Conservation (phyloP, 2,797 vertebrate genomes). For the Neopelma chrysocephalum region DNA sequence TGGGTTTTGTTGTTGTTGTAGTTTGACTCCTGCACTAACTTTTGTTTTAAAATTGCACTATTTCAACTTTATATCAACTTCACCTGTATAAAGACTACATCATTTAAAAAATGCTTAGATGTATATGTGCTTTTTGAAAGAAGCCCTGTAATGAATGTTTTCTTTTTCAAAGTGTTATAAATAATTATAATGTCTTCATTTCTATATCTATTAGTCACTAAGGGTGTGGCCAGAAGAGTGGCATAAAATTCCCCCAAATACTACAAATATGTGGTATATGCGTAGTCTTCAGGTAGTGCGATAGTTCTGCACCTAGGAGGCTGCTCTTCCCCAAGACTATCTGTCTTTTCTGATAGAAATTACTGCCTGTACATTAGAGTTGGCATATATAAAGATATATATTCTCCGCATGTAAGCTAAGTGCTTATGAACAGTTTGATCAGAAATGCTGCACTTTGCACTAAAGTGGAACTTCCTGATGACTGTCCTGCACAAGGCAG, state of each 20-base stretch:
- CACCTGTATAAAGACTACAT: neutral
- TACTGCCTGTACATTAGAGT: neutral
- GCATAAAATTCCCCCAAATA: neutral
- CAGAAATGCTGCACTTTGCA: neutral
- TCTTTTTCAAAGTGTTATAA: constrained; percentile 36
- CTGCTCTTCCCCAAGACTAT: neutral
- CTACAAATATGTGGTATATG: neutral
- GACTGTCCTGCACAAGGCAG: neutral
- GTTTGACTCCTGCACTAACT: constrained; percentile 63
- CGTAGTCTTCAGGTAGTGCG: neutral
- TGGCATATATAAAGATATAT: neutral
- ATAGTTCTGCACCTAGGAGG: neutral
- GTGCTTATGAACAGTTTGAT: neutral
- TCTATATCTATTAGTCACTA: neutral
- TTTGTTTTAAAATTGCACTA: constrained; percentile 70
- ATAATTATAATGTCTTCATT: constrained; percentile 6
- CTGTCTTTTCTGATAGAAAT: neutral
- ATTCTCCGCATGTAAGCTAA: neutral
- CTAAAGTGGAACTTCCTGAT: neutral
- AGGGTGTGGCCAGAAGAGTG: neutral
- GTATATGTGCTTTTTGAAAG: constrained; percentile 44
- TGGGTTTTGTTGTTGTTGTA: constrained; percentile 4
- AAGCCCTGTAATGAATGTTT: constrained; percentile 42
- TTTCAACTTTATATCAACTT: constrained; percentile 56
- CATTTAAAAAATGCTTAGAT: neutral